Base-by-base conservation (phyloP, 2,888 invertebrate species). In the Lochmaea capreae region DNA sequence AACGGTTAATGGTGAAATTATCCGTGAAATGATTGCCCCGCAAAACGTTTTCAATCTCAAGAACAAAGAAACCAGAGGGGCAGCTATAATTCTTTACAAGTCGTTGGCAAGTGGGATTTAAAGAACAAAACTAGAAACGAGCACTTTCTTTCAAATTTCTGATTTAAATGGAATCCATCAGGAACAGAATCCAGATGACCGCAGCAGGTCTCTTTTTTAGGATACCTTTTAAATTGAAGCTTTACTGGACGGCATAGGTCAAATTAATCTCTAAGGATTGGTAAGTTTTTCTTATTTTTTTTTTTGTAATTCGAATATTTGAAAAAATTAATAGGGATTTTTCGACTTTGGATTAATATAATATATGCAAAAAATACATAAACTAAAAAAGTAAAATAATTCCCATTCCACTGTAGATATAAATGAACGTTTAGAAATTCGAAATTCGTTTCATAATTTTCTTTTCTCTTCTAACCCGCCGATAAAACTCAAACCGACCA, bases 141-240 rank as follows among this genome's bases (percentile, higher is more conserved):
- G 65, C 70, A 65, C 39, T 71, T 71, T 71, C 75, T 75, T 69
- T 71, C 65, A 74, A 71, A 71, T 71, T 65, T 67, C 71, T 71
- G 74, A 75, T 75, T 75, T 72, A 75, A 74, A 75, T 72, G 72
- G 75, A 75, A 72, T 75, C 72, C 59, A 75, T 75, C 75, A 75
- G 68, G 42, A 65, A 54, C 75, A 75, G 75, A 65, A 65, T 65
- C 58, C 22, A 65, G 66, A 66, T 57, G 68, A 66, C 46, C 70
- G 68, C 72, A 59, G 14, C 54, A 18, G 65, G 68, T 16, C 52
- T 42, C 39, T 65, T 71, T 58, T 71, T 57, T 16, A 43, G 42
- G 65, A 46, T 65, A 65, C 58, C 22, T 58, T 65, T 62, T 46
- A 65, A 71, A 58, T 33, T 58, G 65, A 58, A 43, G 57, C 63